A percentile compares a stretch with the other conserved stretches of the same genome.
phyloP scores from a whole-genome alignment of 2,888 invertebrate species.

The Microplitis deprimator region DNA sequence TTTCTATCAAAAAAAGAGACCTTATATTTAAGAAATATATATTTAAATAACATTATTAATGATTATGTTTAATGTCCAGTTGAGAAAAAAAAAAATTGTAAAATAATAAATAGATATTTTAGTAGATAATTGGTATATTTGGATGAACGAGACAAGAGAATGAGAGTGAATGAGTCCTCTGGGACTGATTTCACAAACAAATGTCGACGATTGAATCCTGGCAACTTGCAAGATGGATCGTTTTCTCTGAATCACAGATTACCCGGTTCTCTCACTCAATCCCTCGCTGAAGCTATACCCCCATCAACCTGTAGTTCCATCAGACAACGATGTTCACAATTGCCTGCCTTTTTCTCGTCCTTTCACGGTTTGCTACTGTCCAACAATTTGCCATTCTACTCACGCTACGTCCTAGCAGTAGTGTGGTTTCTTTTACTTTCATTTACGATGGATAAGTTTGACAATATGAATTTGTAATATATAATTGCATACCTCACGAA shows the following conservation, averaged over 20 bases:
- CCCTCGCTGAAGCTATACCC: slow-evolving; percentile 2
- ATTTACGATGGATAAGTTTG: neutral
- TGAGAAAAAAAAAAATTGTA: neutral
- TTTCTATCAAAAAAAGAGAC: no score
- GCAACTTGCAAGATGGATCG: slow-evolving; percentile 70
- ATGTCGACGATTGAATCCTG: slow-evolving; percentile 70
- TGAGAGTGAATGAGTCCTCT: slow-evolving; percentile 55
- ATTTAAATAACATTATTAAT: no score
- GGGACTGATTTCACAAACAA: slow-evolving; percentile 70
- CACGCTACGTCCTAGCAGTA: slow-evolving; percentile 10
- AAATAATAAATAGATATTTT: slow-evolving; percentile 34
- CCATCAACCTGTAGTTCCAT: neutral
- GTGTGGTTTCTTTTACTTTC: neutral
- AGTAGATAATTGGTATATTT: slow-evolving; percentile 38
- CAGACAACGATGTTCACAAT: neutral
- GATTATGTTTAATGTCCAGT: neutral
- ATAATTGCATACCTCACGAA: no score
- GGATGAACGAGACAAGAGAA: neutral
- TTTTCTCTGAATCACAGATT: slow-evolving; percentile 70
- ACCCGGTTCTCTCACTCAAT: slow-evolving; percentile 51
- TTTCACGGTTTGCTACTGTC: slow-evolving; percentile 46
- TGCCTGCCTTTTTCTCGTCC: slow-evolving; percentile 36
- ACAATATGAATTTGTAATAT: neutral
- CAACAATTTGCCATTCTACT: slow-evolving; percentile 63
- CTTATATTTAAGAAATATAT: no score